A percentile compares a stretch with the other conserved stretches of the same genome.
These are phyloP conservation scores for Hylaea fasciaria DNA, from an alignment of 2,888 invertebrate genomes.

Conservation along the genomic window DNA sequence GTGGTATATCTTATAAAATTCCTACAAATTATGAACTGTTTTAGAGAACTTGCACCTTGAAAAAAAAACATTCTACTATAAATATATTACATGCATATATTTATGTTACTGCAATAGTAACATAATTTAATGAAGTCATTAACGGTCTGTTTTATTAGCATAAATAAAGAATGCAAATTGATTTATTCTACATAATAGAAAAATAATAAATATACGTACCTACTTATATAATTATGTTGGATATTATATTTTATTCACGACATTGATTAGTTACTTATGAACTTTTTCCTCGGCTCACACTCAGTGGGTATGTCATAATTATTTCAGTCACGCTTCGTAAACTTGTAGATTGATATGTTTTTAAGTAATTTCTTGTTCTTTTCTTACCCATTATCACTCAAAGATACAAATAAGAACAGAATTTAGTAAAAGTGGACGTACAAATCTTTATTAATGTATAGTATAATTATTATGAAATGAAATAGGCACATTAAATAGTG, in stretches of 20 bases:
- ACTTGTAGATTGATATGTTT: conserved; percentile 51
- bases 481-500: too few species aligned
- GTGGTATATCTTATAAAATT: neutral
- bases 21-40: too few species aligned
- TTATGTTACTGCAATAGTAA: too few species aligned
- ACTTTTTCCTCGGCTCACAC: conserved; percentile 26
- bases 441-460: conserved; percentile 13
- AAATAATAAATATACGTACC: too few species aligned
- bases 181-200: neutral
- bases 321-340: conserved; percentile 51
- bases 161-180: neutral
- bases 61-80: too few species aligned
- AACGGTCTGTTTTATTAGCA: neutral
- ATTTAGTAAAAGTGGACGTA: conserved; percentile 12
- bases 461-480: too few species aligned
- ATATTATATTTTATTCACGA: conserved; percentile 29
- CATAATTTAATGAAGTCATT: neutral
- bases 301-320: conserved; percentile 45
- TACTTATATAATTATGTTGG: neutral
- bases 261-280: conserved; percentile 23
- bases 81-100: too few species aligned
- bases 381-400: conserved; percentile 27
- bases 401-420: conserved; percentile 19
- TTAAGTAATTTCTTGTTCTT: conserved; percentile 38
- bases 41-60: too few species aligned